Percentiles rank a stretch among this genome's conserved stretches.
Conservation (phyloP, 35 echinoderm and acorn worm species). For the Hemicentrotus pulcherrimus region DNA sequence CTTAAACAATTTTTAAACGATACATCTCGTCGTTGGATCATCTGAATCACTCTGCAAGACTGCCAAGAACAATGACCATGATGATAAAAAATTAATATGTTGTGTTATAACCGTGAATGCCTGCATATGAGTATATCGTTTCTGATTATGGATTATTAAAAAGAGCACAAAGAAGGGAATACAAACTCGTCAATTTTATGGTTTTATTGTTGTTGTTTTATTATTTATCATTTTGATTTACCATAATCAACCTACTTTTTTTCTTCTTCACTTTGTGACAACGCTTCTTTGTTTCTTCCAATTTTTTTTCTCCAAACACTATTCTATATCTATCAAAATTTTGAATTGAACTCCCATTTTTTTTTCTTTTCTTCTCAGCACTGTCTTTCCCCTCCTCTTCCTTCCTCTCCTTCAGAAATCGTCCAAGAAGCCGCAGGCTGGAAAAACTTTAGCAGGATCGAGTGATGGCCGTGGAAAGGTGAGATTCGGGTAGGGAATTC, state of each 20-base stretch:
- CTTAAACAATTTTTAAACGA: too few species aligned
- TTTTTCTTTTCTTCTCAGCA: background rate
- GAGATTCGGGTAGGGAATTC: conserved; percentile 47
- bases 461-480: background rate
- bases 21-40: too few species aligned
- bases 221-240: background rate
- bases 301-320: too few species aligned
- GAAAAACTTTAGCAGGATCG: conserved; percentile 52
- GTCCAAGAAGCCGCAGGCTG: conserved; percentile 5
- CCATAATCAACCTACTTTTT: background rate
- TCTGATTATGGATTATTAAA: too few species aligned
- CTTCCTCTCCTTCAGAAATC: background rate
- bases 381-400: conserved; percentile 6
- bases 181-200: background rate
- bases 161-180: background rate
- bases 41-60: too few species aligned
- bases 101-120: too few species aligned
- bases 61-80: too few species aligned
- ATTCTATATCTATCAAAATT: background rate
- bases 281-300: background rate
- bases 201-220: background rate
- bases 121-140: too few species aligned
- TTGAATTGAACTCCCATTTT: background rate
- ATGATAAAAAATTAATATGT: too few species aligned
- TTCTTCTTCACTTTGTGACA: background rate